Evolutionary conservation across 2,797 vertebrate species (phyloP).

Genomic region (Ceryle rudis): DNA sequence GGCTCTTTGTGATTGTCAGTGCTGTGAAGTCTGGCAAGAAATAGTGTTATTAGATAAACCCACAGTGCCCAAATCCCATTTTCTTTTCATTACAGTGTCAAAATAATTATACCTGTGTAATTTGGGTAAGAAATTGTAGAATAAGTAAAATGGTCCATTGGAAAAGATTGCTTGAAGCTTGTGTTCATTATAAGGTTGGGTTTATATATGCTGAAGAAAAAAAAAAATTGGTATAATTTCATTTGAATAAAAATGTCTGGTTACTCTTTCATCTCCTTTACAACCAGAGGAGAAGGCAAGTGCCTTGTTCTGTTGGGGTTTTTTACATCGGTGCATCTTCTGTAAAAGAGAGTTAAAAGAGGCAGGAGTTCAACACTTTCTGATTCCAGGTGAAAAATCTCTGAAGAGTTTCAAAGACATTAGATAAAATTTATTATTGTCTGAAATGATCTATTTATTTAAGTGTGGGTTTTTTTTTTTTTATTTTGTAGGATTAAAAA

Average conservation of each 20-base stretch:
- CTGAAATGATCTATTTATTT: constrained; percentile 20
- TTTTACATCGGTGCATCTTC: constrained; percentile 46
- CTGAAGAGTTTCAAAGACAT: constrained; percentile 55
- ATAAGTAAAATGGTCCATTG: constrained; percentile 84
- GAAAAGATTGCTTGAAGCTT: constrained; percentile 79
- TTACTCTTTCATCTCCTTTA: constrained; percentile 70
- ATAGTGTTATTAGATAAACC: constrained; percentile 89
- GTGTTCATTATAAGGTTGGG: constrained; percentile 78
- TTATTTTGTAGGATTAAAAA: constrained; percentile 41
- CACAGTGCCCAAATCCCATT: constrained; percentile 88
- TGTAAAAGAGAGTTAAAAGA: constrained; percentile 55
- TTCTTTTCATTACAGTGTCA: constrained; percentile 90
- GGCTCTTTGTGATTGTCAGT: constrained; percentile 87
- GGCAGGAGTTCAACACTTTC: constrained; percentile 54
- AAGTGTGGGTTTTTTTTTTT: neutral
- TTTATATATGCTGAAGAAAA: constrained; percentile 60
- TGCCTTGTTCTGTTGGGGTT: constrained; percentile 50
- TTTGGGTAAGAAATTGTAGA: constrained; percentile 86
- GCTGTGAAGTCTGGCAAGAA: constrained; percentile 87
- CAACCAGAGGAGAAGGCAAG: constrained; percentile 54
- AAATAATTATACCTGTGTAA: constrained; percentile 90
- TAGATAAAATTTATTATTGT: constrained; percentile 15
- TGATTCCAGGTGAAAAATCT: constrained; percentile 52
- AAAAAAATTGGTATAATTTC: constrained; percentile 64
- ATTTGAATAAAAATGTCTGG: constrained; percentile 75